Conservation (phyloP, 2,113 vertebrate genomes). For the Odocoileus virginianus region DNA sequence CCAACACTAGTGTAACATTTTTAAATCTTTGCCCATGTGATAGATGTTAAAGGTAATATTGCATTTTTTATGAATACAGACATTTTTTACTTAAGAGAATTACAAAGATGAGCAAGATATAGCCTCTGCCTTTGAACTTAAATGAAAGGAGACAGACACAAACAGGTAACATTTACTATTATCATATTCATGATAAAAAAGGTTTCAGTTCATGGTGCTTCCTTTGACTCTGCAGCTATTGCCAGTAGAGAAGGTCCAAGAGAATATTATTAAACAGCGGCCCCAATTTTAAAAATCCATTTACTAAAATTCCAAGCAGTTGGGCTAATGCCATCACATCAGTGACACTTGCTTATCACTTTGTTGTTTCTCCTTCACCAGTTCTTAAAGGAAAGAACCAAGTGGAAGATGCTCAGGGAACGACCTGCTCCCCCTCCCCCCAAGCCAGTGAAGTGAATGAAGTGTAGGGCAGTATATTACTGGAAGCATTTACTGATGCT, state of each 20-base stretch:
- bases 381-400: background rate
- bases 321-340: background rate
- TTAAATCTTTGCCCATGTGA: background rate
- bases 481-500: background rate
- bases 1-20: background rate
- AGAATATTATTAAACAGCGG: background rate
- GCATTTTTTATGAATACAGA: background rate
- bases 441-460: background rate
- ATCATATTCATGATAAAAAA: background rate
- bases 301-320: slow-evolving; percentile 3
- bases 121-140: background rate
- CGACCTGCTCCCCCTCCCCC: background rate
- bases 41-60: background rate
- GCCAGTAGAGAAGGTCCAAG: background rate
- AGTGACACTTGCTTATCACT: background rate
- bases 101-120: background rate
- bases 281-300: background rate
- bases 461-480: background rate
- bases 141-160: slow-evolving; percentile 15
- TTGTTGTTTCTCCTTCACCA: background rate
- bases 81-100: slow-evolving; percentile 19
- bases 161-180: background rate
- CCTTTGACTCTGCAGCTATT: background rate
- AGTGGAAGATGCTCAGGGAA: background rate
- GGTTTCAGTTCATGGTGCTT: background rate